A percentile compares a stretch with the other conserved stretches of the same genome.
Conservation (phyloP, 2,113 vertebrate genomes). For the Coregonus clupeaformis region DNA sequence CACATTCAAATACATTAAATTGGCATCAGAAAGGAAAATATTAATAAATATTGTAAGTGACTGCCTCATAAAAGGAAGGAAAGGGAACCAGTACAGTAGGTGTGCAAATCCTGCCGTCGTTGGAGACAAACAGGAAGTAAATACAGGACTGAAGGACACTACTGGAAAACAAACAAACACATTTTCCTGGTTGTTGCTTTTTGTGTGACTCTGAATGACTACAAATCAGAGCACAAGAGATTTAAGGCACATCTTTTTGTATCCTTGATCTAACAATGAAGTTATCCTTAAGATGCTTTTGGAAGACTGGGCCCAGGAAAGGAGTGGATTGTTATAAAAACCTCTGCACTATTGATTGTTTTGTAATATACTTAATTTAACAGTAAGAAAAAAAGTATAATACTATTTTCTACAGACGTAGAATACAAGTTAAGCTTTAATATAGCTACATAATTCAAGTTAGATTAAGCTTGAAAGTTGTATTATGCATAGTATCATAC, state of each 20-base stretch:
- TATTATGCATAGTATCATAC: conserved; percentile 8
- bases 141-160: neutral
- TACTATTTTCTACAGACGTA: neutral
- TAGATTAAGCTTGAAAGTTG: neutral
- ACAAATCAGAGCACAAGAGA: neutral
- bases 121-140: neutral
- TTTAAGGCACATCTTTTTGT: neutral
- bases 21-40: no score
- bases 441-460: no score
- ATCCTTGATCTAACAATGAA: neutral
- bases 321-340: neutral
- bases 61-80: neutral
- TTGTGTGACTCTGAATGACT: no score
- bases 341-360: neutral
- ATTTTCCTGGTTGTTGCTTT: no score
- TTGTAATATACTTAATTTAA: neutral
- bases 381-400: neutral
- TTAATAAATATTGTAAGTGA: no score
- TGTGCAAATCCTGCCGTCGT: neutral
- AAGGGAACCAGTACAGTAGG: conserved; percentile 1
- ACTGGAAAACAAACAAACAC: neutral
- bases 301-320: neutral
- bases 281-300: no score
- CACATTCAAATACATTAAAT: no score
- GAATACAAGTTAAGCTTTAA: no score